These are phyloP conservation scores for Aspiorhynchus laticeps DNA, from an alignment of 2,113 vertebrate genomes.

Conservation along the genomic window DNA sequence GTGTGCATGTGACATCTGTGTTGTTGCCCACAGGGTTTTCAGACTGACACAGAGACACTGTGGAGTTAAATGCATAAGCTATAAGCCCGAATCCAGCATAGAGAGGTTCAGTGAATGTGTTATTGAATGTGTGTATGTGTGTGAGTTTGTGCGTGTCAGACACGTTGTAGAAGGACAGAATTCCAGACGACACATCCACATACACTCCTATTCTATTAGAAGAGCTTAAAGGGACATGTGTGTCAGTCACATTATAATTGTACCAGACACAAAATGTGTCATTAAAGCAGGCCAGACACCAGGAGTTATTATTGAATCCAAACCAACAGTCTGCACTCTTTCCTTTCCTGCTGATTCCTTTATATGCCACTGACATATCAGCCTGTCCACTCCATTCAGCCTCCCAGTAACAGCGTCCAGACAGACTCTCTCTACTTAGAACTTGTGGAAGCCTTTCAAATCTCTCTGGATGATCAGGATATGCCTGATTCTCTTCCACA, in stretches of 20 bases:
- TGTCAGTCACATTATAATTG: not conserved
- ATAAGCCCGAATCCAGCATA: not conserved
- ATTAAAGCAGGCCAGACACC: not conserved
- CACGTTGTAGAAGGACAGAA: not conserved
- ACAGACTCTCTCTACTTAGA: not conserved
- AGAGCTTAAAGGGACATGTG: not conserved
- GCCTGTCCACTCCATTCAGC: not conserved
- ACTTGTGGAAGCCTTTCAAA: not conserved
- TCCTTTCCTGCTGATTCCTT: not conserved
- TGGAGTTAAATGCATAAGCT: not conserved
- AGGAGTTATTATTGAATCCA: constrained; percentile 1
- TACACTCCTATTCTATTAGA: not conserved
- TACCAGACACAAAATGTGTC: not conserved
- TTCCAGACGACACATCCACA: not conserved
- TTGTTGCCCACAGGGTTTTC: not conserved
- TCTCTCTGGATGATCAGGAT: not conserved
- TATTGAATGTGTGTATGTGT: not conserved
- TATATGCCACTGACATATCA: not conserved
- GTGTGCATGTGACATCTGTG: not conserved
- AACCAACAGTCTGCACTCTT: not conserved
- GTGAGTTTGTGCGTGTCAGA: not conserved
- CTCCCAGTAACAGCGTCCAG: not conserved
- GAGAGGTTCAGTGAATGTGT: not conserved
- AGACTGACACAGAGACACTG: not conserved
- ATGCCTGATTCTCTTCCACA: not conserved